phyloP scores from a whole-genome alignment of 53 echinoderm and acorn worm genomes.

The Henricia sp. region DNA sequence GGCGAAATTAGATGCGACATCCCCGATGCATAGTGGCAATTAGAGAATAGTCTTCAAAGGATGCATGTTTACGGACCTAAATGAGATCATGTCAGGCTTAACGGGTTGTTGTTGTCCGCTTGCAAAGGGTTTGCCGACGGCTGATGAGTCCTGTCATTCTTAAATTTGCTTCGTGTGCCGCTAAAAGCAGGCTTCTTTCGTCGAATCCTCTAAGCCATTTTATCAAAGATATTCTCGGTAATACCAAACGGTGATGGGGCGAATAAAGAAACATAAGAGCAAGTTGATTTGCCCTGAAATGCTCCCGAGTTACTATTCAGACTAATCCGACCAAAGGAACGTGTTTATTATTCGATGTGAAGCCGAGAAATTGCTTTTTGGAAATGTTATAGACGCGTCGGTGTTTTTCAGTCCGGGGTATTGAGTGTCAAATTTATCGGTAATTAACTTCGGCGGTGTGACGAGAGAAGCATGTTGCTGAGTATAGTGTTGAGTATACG shows the following conservation, averaged over 20 bases:
- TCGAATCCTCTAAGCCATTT: no score
- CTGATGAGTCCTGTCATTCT: background rate
- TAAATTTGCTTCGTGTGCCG: no score
- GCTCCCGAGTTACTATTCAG: background rate
- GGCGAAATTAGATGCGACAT: slow-evolving; percentile 57
- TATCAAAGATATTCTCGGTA: background rate
- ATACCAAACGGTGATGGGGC: background rate
- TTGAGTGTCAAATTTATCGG: slow-evolving; percentile 1
- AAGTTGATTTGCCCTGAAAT: background rate
- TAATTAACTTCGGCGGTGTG: slow-evolving; percentile 32
- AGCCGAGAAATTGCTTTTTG: slow-evolving; percentile 10
- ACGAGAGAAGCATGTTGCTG: background rate
- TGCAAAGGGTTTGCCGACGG: background rate
- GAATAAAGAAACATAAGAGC: background rate
- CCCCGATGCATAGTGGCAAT: slow-evolving; percentile 37
- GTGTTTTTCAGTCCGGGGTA: background rate
- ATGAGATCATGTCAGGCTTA: slow-evolving; percentile 2
- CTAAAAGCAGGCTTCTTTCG: no score
- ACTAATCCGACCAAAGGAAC: background rate
- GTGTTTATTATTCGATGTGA: slow-evolving; percentile 16
- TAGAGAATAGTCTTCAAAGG: slow-evolving; percentile 31
- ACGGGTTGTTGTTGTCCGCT: background rate
- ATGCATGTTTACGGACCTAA: slow-evolving; percentile 1
- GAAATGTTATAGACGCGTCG: background rate
- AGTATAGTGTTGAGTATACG: no score